Evolutionary conservation across 2,888 invertebrate genomes (phyloP).

Genomic region (Pterostichus niger): DNA sequence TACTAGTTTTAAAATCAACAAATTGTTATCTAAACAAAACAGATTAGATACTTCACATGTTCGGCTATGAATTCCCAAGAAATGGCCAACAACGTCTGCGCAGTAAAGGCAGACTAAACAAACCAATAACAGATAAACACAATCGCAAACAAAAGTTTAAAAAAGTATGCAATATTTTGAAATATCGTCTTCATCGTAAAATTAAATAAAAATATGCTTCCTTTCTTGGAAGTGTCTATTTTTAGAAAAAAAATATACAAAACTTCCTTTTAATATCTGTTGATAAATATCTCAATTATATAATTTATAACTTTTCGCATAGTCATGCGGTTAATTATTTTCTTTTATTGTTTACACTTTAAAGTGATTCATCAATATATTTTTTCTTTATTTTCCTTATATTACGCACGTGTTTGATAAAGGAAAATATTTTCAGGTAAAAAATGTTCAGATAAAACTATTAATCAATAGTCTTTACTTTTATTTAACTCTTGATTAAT

Average conservation of each 20-base stretch:
- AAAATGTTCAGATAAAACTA: background rate
- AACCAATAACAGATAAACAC: slow-evolving; percentile 47
- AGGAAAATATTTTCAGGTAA: background rate
- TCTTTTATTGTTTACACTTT: slow-evolving; percentile 23
- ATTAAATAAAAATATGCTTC: background rate
- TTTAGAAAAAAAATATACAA: background rate
- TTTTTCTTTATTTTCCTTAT: background rate
- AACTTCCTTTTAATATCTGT: background rate
- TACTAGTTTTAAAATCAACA: slow-evolving; percentile 13
- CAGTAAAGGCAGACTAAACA: background rate
- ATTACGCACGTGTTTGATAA: background rate
- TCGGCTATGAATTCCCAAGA: slow-evolving; percentile 22
- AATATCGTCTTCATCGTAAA: background rate
- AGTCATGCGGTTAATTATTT: slow-evolving; percentile 20
- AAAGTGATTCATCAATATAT: slow-evolving; percentile 25
- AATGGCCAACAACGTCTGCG: slow-evolving; percentile 35
- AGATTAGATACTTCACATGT: slow-evolving; percentile 23
- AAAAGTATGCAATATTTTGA: slow-evolving; percentile 36
- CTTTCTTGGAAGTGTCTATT: slow-evolving; percentile 5
- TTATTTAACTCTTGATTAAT: background rate
- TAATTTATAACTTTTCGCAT: slow-evolving; percentile 18
- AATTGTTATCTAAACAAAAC: slow-evolving; percentile 34
- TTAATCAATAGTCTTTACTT: background rate
- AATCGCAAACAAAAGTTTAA: slow-evolving; percentile 39
- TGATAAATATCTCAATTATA: background rate